These are phyloP conservation scores for Drosophila prolongata DNA, from an alignment of 2,888 invertebrate genomes.

Conservation along the genomic window DNA sequence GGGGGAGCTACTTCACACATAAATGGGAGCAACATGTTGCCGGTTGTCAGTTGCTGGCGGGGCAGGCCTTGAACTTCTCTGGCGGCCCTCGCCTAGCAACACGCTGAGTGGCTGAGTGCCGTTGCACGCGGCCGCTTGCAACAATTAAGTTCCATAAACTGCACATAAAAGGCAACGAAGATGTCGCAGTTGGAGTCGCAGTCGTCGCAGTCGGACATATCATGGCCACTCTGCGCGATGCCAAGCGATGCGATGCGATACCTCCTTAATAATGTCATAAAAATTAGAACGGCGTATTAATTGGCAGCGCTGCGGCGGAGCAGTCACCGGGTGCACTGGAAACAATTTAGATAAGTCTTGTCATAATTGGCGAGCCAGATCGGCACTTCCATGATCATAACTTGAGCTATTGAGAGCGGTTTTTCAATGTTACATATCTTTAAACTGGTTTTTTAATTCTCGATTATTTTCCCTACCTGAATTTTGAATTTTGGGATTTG, in stretches of 20 bases:
- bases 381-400: background rate
- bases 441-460: too few relatives aligned
- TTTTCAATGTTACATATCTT: too few relatives aligned
- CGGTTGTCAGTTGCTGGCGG: conserved; percentile 25
- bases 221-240: conserved; percentile 32
- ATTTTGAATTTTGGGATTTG: background rate
- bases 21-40: conserved; percentile 79
- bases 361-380: background rate
- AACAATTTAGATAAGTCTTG: background rate
- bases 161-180: conserved; percentile 74
- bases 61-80: conserved; percentile 35
- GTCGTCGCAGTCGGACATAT: conserved; percentile 28
- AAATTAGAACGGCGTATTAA: conserved; percentile 80
- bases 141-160: conserved; percentile 77
- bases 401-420: background rate
- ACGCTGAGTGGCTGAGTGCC: conserved; percentile 49
- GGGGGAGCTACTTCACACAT: conserved; percentile 68
- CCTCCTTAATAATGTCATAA: conserved; percentile 79
- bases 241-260: conserved; percentile 50
- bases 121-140: conserved; percentile 47
- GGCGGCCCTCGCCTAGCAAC: conserved; percentile 56
- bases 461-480: background rate
- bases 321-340: conserved; percentile 10
- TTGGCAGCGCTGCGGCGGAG: conserved; percentile 60
- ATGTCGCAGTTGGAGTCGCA: conserved; percentile 58